These are phyloP conservation scores for Taenioides sp. DNA, from an alignment of 2,797 vertebrate species.

Conservation along the genomic window DNA sequence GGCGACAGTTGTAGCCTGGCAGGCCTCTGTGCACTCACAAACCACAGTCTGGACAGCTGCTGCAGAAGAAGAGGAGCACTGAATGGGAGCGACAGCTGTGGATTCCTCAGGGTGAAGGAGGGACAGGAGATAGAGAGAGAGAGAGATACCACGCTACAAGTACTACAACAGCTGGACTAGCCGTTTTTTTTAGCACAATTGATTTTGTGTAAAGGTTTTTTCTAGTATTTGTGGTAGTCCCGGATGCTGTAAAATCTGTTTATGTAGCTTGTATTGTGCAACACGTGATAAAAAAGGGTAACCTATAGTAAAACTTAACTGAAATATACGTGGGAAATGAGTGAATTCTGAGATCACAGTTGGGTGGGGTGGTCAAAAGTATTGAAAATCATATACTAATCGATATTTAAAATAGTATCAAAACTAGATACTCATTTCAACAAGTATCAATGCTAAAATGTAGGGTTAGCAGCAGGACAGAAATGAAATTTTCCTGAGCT, in stretches of 20 bases:
- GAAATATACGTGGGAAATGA: no score
- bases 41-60: constrained; percentile 65
- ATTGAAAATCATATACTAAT: no score
- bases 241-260: background rate
- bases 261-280: background rate
- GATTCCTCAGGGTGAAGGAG: constrained; percentile 66
- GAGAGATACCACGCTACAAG: constrained; percentile 10
- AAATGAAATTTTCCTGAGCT: no score
- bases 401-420: no score
- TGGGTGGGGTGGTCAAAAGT: no score
- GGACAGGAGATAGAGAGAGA: constrained; percentile 28
- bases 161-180: background rate
- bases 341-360: no score
- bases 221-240: background rate
- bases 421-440: no score
- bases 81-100: constrained; percentile 75
- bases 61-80: constrained; percentile 53
- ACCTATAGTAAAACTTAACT: no score
- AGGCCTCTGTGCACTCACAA: constrained; percentile 29
- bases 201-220: background rate
- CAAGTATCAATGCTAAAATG: no score
- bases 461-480: no score
- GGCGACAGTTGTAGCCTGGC: constrained; percentile 56
- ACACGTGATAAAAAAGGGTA: no score
- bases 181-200: background rate